phyloP scores from a whole-genome alignment of 2,113 vertebrate species.

The Onychostoma macrolepis region DNA sequence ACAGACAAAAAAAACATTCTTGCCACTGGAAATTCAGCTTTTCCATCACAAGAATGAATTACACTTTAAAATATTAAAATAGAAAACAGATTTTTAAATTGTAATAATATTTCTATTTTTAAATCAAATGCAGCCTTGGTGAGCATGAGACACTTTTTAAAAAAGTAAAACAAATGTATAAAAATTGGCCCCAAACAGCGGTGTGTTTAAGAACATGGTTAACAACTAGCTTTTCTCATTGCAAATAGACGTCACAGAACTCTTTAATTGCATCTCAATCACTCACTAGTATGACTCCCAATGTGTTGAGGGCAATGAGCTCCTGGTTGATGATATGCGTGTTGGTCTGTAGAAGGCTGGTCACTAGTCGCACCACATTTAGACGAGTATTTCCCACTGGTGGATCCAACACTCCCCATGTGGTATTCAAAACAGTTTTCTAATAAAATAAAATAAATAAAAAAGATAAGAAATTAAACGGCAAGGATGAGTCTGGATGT shows the following conservation, averaged over 20 bases:
- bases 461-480: too few species aligned
- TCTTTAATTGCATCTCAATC: not conserved
- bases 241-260: not conserved
- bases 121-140: too few species aligned
- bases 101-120: too few species aligned
- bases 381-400: slow-evolving; percentile 95
- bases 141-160: too few species aligned
- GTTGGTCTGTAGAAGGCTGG: slow-evolving; percentile 92
- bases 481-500: not conserved
- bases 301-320: slow-evolving; percentile 93
- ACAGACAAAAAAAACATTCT: too few species aligned
- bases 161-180: too few species aligned
- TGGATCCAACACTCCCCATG: slow-evolving; percentile 94
- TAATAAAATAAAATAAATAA: slow-evolving; percentile 62
- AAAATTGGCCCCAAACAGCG: too few species aligned
- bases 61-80: too few species aligned
- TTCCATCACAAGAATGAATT: too few species aligned
- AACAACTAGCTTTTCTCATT: not conserved
- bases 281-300: slow-evolving; percentile 94
- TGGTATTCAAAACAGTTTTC: slow-evolving; percentile 95
- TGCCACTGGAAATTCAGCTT: too few species aligned
- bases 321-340: slow-evolving; percentile 90
- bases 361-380: slow-evolving; percentile 92
- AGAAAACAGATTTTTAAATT: too few species aligned
- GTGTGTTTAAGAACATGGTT: not conserved